Percentiles rank a stretch among this genome's conserved stretches.
Evolutionary conservation across 2,888 invertebrate species (phyloP).

Genomic region (Seira ritae): DNA sequence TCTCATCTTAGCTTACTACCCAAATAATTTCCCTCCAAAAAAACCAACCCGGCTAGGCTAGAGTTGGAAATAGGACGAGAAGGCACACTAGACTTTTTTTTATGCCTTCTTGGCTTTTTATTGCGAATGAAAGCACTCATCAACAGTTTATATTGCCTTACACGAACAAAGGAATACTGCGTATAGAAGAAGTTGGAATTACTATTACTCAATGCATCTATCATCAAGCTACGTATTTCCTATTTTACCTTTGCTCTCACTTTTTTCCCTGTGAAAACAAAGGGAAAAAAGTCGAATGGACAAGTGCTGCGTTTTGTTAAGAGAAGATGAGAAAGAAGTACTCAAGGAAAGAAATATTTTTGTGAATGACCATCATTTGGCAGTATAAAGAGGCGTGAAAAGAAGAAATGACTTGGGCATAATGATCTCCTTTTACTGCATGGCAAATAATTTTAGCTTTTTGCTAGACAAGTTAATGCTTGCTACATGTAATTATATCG

Average conservation of each 20-base stretch:
- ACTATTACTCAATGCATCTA: too few species aligned
- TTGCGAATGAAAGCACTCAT: conserved; percentile 64
- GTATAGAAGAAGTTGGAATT: too few species aligned
- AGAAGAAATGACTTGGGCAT: conserved; percentile 42
- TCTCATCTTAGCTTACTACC: conserved; percentile 22
- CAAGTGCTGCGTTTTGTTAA: conserved; percentile 20
- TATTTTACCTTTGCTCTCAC: too few species aligned
- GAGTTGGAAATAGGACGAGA: conserved; percentile 5
- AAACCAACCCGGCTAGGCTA: too few species aligned
- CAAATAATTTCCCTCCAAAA: neutral
- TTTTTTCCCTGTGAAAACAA: conserved; percentile 32
- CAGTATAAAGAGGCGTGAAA: conserved; percentile 52
- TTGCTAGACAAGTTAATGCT: conserved; percentile 31
- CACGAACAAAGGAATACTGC: too few species aligned
- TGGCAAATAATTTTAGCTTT: conserved; percentile 22
- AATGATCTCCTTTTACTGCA: conserved; percentile 45
- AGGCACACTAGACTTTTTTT: conserved; percentile 30
- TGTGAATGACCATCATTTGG: conserved; percentile 48
- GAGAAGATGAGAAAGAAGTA: conserved; percentile 2
- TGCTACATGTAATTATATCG: too few species aligned
- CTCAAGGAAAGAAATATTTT: conserved; percentile 25
- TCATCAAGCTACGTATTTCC: too few species aligned
- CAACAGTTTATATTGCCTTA: conserved; percentile 55
- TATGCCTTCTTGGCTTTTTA: conserved; percentile 55
- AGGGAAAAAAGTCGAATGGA: conserved; percentile 37